Conservation (phyloP, 2,113 vertebrate genomes). For the Ochotona curzoniae region DNA sequence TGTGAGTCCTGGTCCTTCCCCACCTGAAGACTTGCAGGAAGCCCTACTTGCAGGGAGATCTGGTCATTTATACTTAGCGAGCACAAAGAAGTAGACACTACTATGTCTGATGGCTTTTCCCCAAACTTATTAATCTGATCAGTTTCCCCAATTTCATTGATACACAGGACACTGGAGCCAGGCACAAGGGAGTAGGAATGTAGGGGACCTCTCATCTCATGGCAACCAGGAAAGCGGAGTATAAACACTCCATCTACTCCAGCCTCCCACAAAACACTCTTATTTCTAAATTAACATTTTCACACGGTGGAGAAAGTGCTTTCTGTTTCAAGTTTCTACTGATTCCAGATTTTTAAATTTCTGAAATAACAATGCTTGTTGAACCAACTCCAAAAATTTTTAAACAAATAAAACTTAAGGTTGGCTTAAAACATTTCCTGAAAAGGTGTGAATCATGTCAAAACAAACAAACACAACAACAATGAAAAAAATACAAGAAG, state of each 20-base stretch:
- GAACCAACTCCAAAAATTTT: neutral
- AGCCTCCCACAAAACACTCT: neutral
- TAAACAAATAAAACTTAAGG: slow-evolving; percentile 28
- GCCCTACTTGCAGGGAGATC: no score
- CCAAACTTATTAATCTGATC: neutral
- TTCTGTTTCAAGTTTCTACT: neutral
- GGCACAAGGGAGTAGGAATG: neutral
- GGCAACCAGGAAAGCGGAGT: neutral
- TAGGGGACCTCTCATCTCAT: neutral
- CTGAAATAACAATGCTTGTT: neutral
- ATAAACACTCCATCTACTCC: no score
- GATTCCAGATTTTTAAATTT: slow-evolving; percentile 35
- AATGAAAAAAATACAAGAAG: neutral
- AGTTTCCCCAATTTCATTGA: neutral
- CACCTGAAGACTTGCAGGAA: accelerated
- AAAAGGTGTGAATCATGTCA: slow-evolving; percentile 41
- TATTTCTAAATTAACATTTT: neutral
- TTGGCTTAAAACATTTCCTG: slow-evolving; percentile 44
- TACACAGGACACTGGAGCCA: neutral
- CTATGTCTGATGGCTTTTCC: neutral
- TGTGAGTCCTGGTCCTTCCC: no score
- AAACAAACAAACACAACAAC: slow-evolving; percentile 22
- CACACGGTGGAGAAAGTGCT: neutral
- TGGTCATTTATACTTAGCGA: accelerated
- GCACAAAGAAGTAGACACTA: neutral